Evolutionary conservation across 2,113 vertebrate species (phyloP).

Genomic region (Lota lota): DNA sequence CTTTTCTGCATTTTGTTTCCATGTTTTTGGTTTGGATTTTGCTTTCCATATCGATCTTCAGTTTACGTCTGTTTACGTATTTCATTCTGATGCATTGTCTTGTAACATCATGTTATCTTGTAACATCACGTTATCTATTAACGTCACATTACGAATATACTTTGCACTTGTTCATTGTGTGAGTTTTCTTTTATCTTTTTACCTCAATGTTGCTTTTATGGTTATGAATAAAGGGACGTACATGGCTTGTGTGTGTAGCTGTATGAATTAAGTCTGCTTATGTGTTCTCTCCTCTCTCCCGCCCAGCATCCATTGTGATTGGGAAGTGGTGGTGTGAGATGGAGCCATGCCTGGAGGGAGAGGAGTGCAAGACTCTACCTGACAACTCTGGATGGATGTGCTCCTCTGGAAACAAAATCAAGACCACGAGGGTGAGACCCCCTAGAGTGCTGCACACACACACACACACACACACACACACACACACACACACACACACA

Average conservation of each 20-base stretch:
- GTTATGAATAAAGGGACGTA: background rate
- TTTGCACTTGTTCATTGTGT: no score
- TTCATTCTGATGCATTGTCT: no score
- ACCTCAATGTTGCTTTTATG: no score
- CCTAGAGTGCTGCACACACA: background rate
- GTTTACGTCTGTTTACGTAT: no score
- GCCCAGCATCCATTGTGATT: slow-evolving; percentile 92
- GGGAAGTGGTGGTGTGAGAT: slow-evolving; percentile 99
- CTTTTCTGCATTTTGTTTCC: no score
- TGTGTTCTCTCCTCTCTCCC: slow-evolving; percentile 25
- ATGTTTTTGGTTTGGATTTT: no score
- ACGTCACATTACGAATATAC: no score
- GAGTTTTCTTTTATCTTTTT: no score
- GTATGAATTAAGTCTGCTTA: slow-evolving; percentile 20
- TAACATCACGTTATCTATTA: no score
- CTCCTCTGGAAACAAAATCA: slow-evolving; percentile 96
- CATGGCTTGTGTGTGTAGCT: slow-evolving; percentile 2
- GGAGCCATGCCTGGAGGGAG: slow-evolving; percentile 96
- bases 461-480: slow-evolving; percentile 6
- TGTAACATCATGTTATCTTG: no score
- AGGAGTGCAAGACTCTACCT: slow-evolving; percentile 95
- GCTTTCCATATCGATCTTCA: no score
- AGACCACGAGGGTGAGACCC: slow-evolving; percentile 94
- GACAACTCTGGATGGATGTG: slow-evolving; percentile 99
- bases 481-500: background rate